Base-by-base conservation (phyloP, 2,888 invertebrate species). In the Chymomyza caudatula region DNA sequence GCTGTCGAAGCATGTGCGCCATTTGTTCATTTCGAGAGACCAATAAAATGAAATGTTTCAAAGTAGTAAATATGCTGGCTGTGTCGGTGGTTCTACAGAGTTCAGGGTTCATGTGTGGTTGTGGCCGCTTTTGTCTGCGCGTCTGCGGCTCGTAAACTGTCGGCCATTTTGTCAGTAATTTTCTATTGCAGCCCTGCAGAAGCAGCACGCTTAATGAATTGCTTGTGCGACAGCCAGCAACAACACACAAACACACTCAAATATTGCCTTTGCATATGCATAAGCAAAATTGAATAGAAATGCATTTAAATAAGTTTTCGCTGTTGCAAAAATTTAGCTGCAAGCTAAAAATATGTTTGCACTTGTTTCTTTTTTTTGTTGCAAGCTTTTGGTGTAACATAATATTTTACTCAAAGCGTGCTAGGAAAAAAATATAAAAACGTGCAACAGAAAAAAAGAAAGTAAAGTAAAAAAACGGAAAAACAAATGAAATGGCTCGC, bases 41-140 rank as follows among this genome's bases (percentile, higher is more conserved):
- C 87, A 88, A 88, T 88, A 88, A 88, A 88, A 86, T 86, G 86
- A 83, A 87, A 85, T 87, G 85, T 85, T 88, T 85, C 73, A 78
- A 83, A 80, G 83, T 81, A 76, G 85, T 85, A 87, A 87, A 87
- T 87, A 82, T 78, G 82, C 85, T 81, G 74, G 51, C 19, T 47
- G 47, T 6, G 47, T 47, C n/a, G 47, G n/a, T 8, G 58, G 15
- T 54, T 54, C 54, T 17, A 17, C 4, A 51, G 11, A 5, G 51
- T 17, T 51, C 22, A 51, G 20, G 51, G 51, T 37, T 11, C 20
- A 51, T 17, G 51, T 6, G 2, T 5, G 53, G 23, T 25, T 53
- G 47, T 47, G 15, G 53, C 53, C 53, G 53, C 53, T 62, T 62
- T 62, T 56, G 62, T 74, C 71, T 73, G 78, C 77, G 85, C 78